phyloP scores from a whole-genome alignment of 2,888 invertebrate genomes.

The Cosmopolites sordidus region DNA sequence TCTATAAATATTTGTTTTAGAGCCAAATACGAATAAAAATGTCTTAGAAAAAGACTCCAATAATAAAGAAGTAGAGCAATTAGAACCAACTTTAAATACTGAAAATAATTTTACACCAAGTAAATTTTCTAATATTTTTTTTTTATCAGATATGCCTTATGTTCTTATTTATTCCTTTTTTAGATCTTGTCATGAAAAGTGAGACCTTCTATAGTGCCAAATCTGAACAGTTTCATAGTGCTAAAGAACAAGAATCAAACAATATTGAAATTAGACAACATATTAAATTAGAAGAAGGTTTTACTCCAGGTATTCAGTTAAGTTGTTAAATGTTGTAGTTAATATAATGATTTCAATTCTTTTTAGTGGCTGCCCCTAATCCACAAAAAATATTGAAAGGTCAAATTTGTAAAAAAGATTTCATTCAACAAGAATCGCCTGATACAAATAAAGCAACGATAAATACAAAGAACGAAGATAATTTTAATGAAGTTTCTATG shows the following conservation, averaged over 20 bases:
- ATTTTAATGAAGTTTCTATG: constrained; percentile 8
- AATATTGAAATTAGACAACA: background rate
- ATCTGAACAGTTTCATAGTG: constrained; percentile 5
- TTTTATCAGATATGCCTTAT: too few relatives aligned
- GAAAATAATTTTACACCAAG: constrained; percentile 6
- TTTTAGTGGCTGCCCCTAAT: constrained; percentile 21
- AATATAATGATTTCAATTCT: background rate
- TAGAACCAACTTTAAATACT: background rate
- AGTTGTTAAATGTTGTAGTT: background rate
- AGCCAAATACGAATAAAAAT: background rate
- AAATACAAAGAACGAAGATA: background rate
- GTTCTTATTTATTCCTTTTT: background rate
- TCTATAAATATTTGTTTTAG: background rate
- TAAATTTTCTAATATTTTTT: too few relatives aligned
- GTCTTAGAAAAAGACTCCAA: background rate
- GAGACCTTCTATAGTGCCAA: constrained; percentile 18
- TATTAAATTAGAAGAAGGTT: constrained; percentile 4
- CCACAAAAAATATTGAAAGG: constrained; percentile 5
- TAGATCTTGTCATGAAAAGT: constrained; percentile 6
- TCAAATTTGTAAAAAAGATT: constrained; percentile 4
- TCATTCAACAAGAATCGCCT: background rate
- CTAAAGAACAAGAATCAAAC: too few relatives aligned
- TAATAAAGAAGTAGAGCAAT: background rate
- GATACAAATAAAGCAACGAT: background rate
- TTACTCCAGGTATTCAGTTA: background rate